Evolutionary conservation across 37 sponge, comb jelly and placozoan genomes (phyloP).

Genomic region (Chondrosia reniformis): DNA sequence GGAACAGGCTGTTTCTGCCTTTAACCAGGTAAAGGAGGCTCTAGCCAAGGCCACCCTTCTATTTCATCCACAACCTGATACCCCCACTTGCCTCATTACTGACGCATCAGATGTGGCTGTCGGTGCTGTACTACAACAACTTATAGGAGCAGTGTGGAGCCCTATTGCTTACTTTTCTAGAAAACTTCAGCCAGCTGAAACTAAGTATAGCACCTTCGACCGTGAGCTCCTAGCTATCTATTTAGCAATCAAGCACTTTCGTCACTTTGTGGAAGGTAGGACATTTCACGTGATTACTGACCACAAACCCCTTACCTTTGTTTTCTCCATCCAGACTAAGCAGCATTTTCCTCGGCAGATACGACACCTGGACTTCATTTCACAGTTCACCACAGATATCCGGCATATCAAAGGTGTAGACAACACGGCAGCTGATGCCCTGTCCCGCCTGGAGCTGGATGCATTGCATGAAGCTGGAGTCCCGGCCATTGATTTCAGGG

Average conservation of each 20-base stretch:
- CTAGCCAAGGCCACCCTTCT: too few relatives aligned
- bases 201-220: slow-evolving; percentile 42
- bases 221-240: slow-evolving; percentile 40
- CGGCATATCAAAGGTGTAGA: slow-evolving; percentile 13
- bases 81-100: too few relatives aligned
- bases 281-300: slow-evolving; percentile 32
- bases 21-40: too few relatives aligned
- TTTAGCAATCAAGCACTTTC: slow-evolving; percentile 32
- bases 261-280: slow-evolving; percentile 38
- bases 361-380: slow-evolving; percentile 34
- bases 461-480: not conserved
- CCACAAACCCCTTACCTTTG: slow-evolving; percentile 37
- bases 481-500: slow-evolving; percentile 25
- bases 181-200: slow-evolving; percentile 28
- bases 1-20: too few relatives aligned
- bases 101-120: too few relatives aligned
- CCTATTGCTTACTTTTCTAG: slow-evolving; percentile 51
- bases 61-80: too few relatives aligned
- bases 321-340: not conserved
- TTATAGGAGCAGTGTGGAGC: too few relatives aligned
- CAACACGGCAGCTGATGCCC: slow-evolving; percentile 36
- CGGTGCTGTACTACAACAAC: too few relatives aligned
- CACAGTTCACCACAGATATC: slow-evolving; percentile 37
- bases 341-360: slow-evolving; percentile 21
- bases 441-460: slow-evolving; percentile 19